phyloP scores from a whole-genome alignment of 2,888 invertebrate genomes.

The Psococerastis gibbosa region DNA sequence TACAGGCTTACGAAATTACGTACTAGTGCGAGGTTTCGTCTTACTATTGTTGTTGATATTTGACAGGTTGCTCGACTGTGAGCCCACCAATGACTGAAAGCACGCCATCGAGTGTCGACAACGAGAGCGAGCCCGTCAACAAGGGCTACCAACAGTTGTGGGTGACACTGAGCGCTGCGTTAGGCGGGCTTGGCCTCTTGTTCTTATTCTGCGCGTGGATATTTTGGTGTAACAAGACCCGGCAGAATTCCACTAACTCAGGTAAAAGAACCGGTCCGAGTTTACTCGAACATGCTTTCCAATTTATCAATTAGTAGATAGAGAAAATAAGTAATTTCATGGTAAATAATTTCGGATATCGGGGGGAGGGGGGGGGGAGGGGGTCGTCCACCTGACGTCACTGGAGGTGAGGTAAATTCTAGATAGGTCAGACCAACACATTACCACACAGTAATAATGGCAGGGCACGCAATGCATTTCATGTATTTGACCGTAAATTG shows the following conservation, averaged over 20 bases:
- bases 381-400: no score
- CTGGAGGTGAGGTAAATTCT: no score
- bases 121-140: not conserved
- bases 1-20: not conserved
- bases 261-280: no score
- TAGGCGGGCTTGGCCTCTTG: conserved; percentile 31
- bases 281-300: no score
- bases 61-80: conserved; percentile 14
- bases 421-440: no score
- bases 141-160: conserved; percentile 26
- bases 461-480: no score
- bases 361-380: no score
- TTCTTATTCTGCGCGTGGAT: conserved; percentile 20
- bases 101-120: not conserved
- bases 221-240: conserved; percentile 19
- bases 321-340: no score
- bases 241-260: conserved; percentile 14
- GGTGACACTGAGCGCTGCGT: conserved; percentile 35
- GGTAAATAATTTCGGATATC: no score
- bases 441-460: no score
- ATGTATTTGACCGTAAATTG: no score
- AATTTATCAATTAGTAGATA: no score
- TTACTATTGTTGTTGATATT: conserved; percentile 1
- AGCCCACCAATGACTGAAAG: conserved; percentile 12
- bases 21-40: not conserved